Base-by-base conservation (phyloP, 2,113 vertebrate species). In the Coregonus clupeaformis region DNA sequence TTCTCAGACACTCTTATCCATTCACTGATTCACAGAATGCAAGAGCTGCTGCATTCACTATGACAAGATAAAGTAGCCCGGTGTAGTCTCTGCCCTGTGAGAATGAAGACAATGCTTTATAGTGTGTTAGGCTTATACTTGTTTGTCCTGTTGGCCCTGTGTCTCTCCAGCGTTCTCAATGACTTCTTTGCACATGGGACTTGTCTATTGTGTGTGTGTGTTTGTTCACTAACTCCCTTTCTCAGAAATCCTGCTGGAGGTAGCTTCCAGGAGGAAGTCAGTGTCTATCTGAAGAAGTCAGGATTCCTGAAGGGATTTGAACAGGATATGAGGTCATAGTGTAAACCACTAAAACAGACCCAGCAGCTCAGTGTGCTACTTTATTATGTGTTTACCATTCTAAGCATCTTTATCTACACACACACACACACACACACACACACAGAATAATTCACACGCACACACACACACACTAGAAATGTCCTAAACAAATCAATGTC, bases 181-280 rank as follows among this genome's bases (percentile, higher is more conserved):
- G 63, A 68, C 71, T 80, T 81, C 18, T 52, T 67, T 11, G 3
- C 42, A 0, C 18, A 20, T 59, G 68, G 32, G 62, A 64, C 62
- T 64, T 52, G 59, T 60, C 71, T 78, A 22, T 30, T 70, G 29
- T 71, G n/a, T 27, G 71, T 65, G 52, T 72, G 13, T 68, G 73
- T 63, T 47, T 77, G 49, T 59, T 70, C 73, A 81, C 49, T 32
- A 78, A 85, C 78, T 79, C 83, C 77, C 27, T 85, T 91, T 91
- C 89, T 87, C 87, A 86, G 87, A 91, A 91, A 84, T 79, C 81
- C 76, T 82, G 77, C 77, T 73, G 1, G 11, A 62, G 82, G 80
- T 45, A n/a, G 42, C 9, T 67, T 67, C 67, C 36, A 68, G 32
- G 7, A 79, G 73, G 68, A 80, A 72, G 24, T 63, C 42, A 18